Evolutionary conservation across 1,140 invertebrate genomes (phyloP), one percentile per base, ranked within the genome.

Genomic region (Meteorus sp.): DNA sequence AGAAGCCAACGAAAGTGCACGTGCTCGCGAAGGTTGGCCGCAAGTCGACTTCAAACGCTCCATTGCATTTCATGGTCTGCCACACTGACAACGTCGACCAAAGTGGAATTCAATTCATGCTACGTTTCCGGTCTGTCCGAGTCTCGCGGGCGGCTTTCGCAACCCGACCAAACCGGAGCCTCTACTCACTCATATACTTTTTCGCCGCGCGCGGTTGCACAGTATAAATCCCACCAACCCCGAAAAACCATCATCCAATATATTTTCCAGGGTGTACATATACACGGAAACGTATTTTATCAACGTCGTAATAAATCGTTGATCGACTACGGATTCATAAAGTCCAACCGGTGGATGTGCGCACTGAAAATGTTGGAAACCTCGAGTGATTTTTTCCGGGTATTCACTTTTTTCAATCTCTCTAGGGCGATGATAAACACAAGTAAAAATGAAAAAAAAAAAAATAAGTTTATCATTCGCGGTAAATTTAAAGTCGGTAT

Each of bases 81-180:
- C 64, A 64, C 59, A 55, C 64, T 56, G 59, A 61, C 62, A 67
- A 64, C 64, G 52, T 63, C 64, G 64, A 62, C 70, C 68, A 73
- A 74, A 73, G 62, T 63, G 48, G 60, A 67, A 71, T 74, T 70
- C 67, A 67, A 72, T 74, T 70, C 57, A 62, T 61, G 60, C 55
- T 63, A 63, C 59, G 56, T 70, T 66, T 67, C 65, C 61, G 67
- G 62, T 61, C 57, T 64, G 58, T 62, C 63, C 52, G 27, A 44
- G 22, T 33, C 13, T n/a, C 22, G 35, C 23, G 31, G 39, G n/a
- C n/a, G n/a, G n/a, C 39, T 23, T 41, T 43, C 37, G 29, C 35
- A 43, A 41, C 23, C 33, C 31, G 33, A 45, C n/a, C n/a, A n/a
- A n/a, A n/a, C n/a, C n/a, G n/a, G n/a, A 39, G 35, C 35, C 35